These are phyloP conservation scores for Zeus faber DNA, from an alignment of 2,113 vertebrate species.

Conservation along the genomic window DNA sequence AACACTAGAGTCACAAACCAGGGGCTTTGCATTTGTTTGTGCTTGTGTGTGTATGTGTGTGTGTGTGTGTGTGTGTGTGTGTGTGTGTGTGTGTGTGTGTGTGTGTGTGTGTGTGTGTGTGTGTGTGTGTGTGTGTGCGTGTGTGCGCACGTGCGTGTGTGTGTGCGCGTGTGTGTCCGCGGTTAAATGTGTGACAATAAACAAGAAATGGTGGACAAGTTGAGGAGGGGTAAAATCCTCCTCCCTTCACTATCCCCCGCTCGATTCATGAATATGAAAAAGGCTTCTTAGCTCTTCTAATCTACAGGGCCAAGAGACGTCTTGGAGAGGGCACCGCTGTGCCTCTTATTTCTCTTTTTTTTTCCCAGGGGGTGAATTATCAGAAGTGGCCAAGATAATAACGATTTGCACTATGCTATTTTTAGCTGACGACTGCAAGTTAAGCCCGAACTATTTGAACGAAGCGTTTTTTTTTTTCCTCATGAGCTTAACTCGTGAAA, in stretches of 20 bases:
- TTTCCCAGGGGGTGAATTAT: constrained; percentile 34
- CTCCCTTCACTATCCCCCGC: constrained; percentile 16
- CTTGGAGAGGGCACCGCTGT: neutral
- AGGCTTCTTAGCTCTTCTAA: constrained; percentile 23
- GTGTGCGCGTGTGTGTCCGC: no score
- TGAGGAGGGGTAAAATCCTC: constrained; percentile 24
- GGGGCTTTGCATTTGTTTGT: constrained; percentile 24
- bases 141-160: constrained; percentile 14
- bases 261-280: constrained; percentile 51
- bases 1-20: constrained; percentile 46
- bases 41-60: constrained; percentile 10
- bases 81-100: constrained; percentile 1
- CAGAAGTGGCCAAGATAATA: constrained; percentile 24
- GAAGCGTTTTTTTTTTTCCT: neutral
- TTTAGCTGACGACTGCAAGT: constrained; percentile 44
- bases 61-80: neutral
- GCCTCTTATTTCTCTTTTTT: constrained; percentile 19
- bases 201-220: constrained; percentile 24
- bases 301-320: constrained; percentile 24
- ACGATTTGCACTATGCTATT: constrained; percentile 26
- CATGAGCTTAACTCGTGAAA: neutral
- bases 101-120: constrained; percentile 8
- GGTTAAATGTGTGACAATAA: constrained; percentile 34
- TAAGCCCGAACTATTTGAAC: constrained; percentile 32
- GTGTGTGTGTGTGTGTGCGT: no score